phyloP scores from a whole-genome alignment of 2,888 invertebrate species.

The Eupithecia insigniata region DNA sequence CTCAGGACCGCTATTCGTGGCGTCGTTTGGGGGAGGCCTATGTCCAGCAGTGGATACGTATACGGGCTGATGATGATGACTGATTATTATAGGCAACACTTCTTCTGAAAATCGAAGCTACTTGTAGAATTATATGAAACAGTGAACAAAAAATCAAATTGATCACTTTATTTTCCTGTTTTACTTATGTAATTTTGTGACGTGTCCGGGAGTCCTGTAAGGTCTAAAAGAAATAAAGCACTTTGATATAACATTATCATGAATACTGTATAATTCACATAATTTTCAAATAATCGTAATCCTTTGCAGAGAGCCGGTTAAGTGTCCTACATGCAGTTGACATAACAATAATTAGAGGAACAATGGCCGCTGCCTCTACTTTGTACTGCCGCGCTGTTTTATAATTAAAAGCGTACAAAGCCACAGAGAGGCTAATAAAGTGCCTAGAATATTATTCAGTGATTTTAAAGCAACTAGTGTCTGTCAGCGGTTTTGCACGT shows the following conservation, averaged over 20 bases:
- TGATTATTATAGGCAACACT: no score
- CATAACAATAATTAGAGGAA: constrained; percentile 44
- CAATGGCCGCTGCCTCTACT: constrained; percentile 35
- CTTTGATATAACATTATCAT: background rate
- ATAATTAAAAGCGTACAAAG: constrained; percentile 41
- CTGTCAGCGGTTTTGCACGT: background rate
- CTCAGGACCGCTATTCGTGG: no score
- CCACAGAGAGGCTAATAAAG: constrained; percentile 20
- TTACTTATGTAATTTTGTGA: no score
- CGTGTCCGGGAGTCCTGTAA: no score
- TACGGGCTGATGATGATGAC: no score
- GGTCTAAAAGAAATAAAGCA: no score
- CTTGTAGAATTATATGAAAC: no score
- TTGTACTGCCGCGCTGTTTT: constrained; percentile 34
- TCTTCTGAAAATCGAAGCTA: no score
- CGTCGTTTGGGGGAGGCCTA: no score
- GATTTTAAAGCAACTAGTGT: background rate
- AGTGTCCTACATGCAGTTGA: constrained; percentile 44
- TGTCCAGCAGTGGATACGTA: no score
- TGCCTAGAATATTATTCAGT: background rate
- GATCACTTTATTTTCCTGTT: no score
- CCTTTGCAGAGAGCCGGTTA: constrained; percentile 17
- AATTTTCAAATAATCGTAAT: constrained; percentile 10
- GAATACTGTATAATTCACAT: constrained; percentile 1
- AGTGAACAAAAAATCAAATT: no score